Evolutionary conservation across 1,140 invertebrate species (phyloP).

Genomic region (Stegodyphus dumicola): DNA sequence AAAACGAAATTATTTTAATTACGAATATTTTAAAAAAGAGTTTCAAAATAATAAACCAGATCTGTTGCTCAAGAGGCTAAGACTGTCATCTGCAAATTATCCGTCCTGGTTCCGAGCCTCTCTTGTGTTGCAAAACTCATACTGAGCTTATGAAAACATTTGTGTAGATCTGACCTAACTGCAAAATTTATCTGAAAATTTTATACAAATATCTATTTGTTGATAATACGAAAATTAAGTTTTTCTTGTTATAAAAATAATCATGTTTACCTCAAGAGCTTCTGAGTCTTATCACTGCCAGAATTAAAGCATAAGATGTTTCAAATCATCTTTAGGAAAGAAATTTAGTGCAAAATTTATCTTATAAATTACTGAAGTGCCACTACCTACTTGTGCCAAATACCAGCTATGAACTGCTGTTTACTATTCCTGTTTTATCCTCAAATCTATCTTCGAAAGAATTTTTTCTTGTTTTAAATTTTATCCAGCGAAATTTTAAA

Average conservation of each 20-base stretch:
- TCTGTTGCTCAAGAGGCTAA: neutral
- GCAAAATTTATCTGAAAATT: neutral
- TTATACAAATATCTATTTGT: neutral
- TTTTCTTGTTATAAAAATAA: neutral
- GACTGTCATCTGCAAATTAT: neutral
- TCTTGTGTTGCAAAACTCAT: neutral
- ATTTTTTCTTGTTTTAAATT: neutral
- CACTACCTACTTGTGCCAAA: conserved; percentile 6
- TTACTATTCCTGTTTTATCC: neutral
- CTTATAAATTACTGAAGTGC: neutral
- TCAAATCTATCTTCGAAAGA: too few relatives aligned
- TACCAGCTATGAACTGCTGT: neutral
- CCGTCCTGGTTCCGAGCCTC: neutral
- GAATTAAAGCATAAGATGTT: neutral
- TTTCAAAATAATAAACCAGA: neutral
- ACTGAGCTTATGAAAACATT: neutral
- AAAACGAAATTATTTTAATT: neutral
- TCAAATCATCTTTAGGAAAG: neutral
- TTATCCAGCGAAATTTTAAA: neutral
- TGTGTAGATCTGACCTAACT: neutral
- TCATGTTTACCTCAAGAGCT: neutral
- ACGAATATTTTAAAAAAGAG: neutral
- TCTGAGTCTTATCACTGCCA: neutral
- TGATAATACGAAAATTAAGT: neutral
- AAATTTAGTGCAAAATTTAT: neutral